Evolutionary conservation across 2,888 invertebrate species (phyloP), one percentile per base, ranked within the genome.

Genomic region (Tachina lurida): DNA sequence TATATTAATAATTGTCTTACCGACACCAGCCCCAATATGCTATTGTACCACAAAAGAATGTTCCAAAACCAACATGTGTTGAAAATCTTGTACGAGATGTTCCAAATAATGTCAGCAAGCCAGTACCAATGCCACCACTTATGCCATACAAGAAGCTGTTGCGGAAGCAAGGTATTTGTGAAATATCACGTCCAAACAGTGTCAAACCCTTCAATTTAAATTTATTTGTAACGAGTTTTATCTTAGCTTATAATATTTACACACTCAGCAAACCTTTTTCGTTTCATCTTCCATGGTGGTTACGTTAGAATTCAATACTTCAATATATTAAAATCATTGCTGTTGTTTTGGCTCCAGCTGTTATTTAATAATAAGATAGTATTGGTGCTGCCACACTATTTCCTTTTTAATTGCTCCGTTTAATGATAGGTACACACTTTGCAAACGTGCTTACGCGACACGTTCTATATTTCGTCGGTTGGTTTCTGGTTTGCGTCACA

Each of bases 141-240:
- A 97, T 94, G 12, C 97, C 97, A 92, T 96, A 95, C 0, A 97
- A 90, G 89, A 96, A 95, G 90, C 96, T 96, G 89, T 95, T 95
- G 86, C 96, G 94, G 91, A 97, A 97, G 92, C 97, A 97, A 0
- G 97, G 97, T 84, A 97, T 96, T 93, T 96, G 94, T 0, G 95
- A 93, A 31, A 97, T 91, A 92, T 97, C 96, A 88, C 95, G 94
- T 12, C 96, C 96, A 91, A 96, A 96, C 70, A 96, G 88, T 13
- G 94, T 90, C 9, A 95, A 87, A 47, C 94, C 93, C 95, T 95
- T 92, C 75, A 93, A 93, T 39, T 15, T n/a, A 17, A 17, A 45
- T n/a, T 2, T 22, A 45, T 15, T 41, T 63, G 10, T 19, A 56
- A 71, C 10, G 10, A 47, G 41, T 63, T 52, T 58, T 17, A 4